Base-by-base conservation (phyloP, 2,888 invertebrate species). In the Scaptodrosophila latifasciaeformis region DNA sequence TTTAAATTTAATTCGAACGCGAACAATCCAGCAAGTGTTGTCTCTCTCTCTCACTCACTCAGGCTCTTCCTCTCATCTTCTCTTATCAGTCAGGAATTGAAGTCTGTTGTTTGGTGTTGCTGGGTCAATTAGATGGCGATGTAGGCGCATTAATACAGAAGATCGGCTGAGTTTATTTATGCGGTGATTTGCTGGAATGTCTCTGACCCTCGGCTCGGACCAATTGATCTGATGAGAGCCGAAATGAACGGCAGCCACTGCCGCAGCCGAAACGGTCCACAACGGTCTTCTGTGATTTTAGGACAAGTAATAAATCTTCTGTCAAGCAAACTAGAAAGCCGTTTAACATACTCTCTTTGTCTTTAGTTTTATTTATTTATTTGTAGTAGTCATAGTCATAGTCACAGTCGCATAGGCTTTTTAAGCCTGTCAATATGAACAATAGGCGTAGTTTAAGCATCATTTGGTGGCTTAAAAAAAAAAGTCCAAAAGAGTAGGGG, bases 231-330 rank as follows among this genome's bases (percentile, higher is more conserved):
- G 52, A 31, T 49, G 45, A 37, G 47, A 61, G 21, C 17, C 65
- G 54, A 56, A 60, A 44, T 64, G 30, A 49, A 63, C 58, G n/a
- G 48, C 46, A 54, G 43, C 65, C 43, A 30, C 50, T 40, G 35
- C 30, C 18, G 35, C 37, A 47, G 54, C 46, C 56, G 55, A 55
- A 65, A 49, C 54, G 54, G 40, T 54, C 55, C 59, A 44, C 56
- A 57, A 65, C 59, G 65, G 66, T 76, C 65, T 65, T 69, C 65
- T 67, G 61, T 67, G 69, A 71, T 79, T 82, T 71, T 69, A 53
- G 78, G 80, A 78, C 81, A 81, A 65, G 66, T 59, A 68, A 82
- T 83, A 81, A 82, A 82, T 82, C 83, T 78, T 70, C 39, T 57
- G 61, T 63, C 72, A 65, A 53, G 59, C 58, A 62, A 59, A 46